These are phyloP conservation scores for Chelmon rostratus DNA, from an alignment of 2,797 vertebrate species.

Conservation along the genomic window DNA sequence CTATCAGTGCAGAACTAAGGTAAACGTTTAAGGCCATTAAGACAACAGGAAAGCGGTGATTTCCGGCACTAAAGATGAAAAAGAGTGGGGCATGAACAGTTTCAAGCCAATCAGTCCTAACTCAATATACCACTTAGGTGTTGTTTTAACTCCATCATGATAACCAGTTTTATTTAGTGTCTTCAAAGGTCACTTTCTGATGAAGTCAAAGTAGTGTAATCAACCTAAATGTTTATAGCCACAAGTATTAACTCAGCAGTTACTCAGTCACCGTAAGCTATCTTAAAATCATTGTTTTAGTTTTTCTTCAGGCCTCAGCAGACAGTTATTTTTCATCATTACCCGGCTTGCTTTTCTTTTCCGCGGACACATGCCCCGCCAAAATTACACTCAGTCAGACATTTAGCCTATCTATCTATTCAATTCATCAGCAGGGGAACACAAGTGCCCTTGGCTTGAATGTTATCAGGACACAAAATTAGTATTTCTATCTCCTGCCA, in stretches of 20 bases:
- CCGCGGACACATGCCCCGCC: slow-evolving; percentile 37
- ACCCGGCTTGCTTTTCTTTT: slow-evolving; percentile 49
- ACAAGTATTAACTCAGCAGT: slow-evolving; percentile 78
- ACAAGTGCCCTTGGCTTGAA: slow-evolving; percentile 43
- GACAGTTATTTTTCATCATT: slow-evolving; percentile 68
- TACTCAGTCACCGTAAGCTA: slow-evolving; percentile 68
- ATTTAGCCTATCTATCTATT: slow-evolving; percentile 45
- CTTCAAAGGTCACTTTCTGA: slow-evolving; percentile 84
- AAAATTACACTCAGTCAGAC: slow-evolving; percentile 54
- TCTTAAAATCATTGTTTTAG: slow-evolving; percentile 48
- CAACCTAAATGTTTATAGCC: slow-evolving; percentile 78
- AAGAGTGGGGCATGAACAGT: slow-evolving; percentile 70
- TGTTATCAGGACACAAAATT: slow-evolving; percentile 45
- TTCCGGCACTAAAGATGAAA: slow-evolving; percentile 84
- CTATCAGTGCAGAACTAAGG: slow-evolving; percentile 75
- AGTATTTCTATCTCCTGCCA: slow-evolving; percentile 33
- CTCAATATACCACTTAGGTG: slow-evolving; percentile 83
- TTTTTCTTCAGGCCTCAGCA: slow-evolving; percentile 47
- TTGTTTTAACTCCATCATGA: slow-evolving; percentile 84
- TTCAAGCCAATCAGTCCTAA: slow-evolving; percentile 85
- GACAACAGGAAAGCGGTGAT: slow-evolving; percentile 85
- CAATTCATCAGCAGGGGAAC: slow-evolving; percentile 48
- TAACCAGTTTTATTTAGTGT: slow-evolving; percentile 81
- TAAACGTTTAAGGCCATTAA: slow-evolving; percentile 80
- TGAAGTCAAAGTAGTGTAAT: slow-evolving; percentile 83